Base-by-base conservation (phyloP, 2,113 vertebrate genomes). In the Smithornis capensis region DNA sequence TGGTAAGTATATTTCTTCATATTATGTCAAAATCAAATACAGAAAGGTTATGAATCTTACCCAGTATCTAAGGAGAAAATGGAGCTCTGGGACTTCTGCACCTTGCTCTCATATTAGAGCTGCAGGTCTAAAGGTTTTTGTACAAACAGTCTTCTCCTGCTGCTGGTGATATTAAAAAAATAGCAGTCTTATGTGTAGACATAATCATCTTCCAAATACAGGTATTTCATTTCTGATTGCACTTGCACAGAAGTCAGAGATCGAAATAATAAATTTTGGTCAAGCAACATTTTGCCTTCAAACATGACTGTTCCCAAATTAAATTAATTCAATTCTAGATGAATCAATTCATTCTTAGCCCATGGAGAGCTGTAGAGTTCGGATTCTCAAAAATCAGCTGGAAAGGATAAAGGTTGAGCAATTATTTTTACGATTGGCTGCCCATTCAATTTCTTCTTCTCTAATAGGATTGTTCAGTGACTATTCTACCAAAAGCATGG, bases 371-470 rank as follows among this genome's bases (percentile, higher is more conserved):
- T 90, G 90, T 83, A 83, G 76, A 95, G 55, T 90, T 79, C 68
- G 74, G 83, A 50, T 83, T 59, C 56, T 75, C 49, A 96, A 93
- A 97, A 92, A 90, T 92, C 71, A 96, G 31, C 86, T 94, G 90
- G 83, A 87, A 89, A 95, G 77, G 70, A 95, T 86, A 92, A 95
- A 95, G 68, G 80, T 68, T 87, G 89, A 86, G 68, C 82, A 94
- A 93, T 96, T 96, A 95, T 95, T 95, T 96, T 95, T 91, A 92
- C 40, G 4, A 95, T 3, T 93, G 93, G 80, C 92, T 96, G 87
- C 95, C 93, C 89, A 91, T 94, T 97, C 91, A 90, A 94, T 95
- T 96, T 97, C 93, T 93, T 5, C 88, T 85, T 84, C 80, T 92
- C 65, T 95, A 96, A 94, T 77, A 79, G 79, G 92, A 84, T 95